Evolutionary conservation across 2,888 invertebrate species (phyloP), one percentile per base, ranked within the genome.

Genomic region (Tridacna gigas): DNA sequence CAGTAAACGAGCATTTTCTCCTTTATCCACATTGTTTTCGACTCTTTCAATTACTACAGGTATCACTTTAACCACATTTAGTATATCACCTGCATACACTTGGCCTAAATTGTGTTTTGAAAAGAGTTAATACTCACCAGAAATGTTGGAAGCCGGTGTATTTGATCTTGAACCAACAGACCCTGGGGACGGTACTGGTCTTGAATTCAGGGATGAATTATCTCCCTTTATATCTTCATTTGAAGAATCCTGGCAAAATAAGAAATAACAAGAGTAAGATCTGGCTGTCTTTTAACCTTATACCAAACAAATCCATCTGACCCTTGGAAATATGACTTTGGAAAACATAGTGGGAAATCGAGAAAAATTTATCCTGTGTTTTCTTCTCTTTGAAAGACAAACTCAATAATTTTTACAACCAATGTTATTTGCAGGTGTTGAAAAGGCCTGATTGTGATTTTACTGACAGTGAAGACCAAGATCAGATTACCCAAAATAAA

Each of bases 71-170:
- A 7, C 37, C 37, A 37, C 37, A 37, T 37, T 37, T 37, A 37
- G 37, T 37, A 37, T 37, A 7, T 37, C 37, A n/a, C n/a, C n/a
- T n/a, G n/a, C n/a, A n/a, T n/a, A n/a, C n/a, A n/a, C n/a, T n/a
- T n/a, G n/a, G n/a, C n/a, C n/a, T n/a, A n/a, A n/a, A n/a, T n/a
- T n/a, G n/a, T n/a, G n/a, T n/a, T n/a, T n/a, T n/a, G 37, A 4
- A 37, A 37, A 37, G 37, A 37, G 37, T 37, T 37, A 37, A 37
- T 45, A 78, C 89, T 84, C 89, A 94, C 94, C 93, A 89, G 93
- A 88, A 67, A 92, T 88, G 89, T 69, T 69, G 5, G 98, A 98
- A 96, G 98, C 98, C 94, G 99, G 98, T 95, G 99, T 98, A 97
- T 98, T 98, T 96, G 98, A 98, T 96, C 98, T 97, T 93, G 98